Evolutionary conservation across 1,140 invertebrate species (phyloP), one percentile per base, ranked within the genome.

Genomic region (Drosophila rhopaloa): DNA sequence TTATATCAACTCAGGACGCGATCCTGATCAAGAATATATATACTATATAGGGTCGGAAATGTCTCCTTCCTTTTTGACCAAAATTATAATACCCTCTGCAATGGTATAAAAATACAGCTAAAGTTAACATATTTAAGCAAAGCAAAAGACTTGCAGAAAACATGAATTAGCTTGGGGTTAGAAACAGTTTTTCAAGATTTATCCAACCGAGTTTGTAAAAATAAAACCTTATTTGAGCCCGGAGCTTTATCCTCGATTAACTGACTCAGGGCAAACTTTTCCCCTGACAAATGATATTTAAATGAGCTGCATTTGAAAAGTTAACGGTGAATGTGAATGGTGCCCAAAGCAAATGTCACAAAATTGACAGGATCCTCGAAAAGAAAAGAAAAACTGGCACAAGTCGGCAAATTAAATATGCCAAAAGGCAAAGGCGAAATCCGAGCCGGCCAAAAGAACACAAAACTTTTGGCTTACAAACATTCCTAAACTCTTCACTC

Each of bases 281-380:
- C 7, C 14, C 43, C 43, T 65, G 72, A 88, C 76, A 88, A 88
- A 88, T 88, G 68, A 83, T 88, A 83, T 88, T 88, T 77, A 88
- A 88, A 88, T 83, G 84, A 89, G 84, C 77, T 81, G 84, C 84
- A 68, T 74, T 89, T 74, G 77, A 78, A 89, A 89, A 89, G 84
- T 88, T 86, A 61, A 37, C 51, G 50, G 44, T 65, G 61, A 72
- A 71, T 41, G 47, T 65, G 61, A 72, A 71, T 41, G 47, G 54
- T 16, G 56, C 66, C 68, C 68, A 37, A 50, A 59, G 71, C 68
- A 76, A 77, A 77, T 79, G 70, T 79, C 71, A 65, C 58, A 67
- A 62, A 76, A 84, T 76, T 88, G 83, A 83, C 83, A 88, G 67
- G 67, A 83, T 88, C 63, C 61, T 53, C 59, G 55, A 37, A 51